These are phyloP conservation scores for Montipora efflorescens DNA, from an alignment of 64 coral and sea anemone genomes.

Conservation along the genomic window DNA sequence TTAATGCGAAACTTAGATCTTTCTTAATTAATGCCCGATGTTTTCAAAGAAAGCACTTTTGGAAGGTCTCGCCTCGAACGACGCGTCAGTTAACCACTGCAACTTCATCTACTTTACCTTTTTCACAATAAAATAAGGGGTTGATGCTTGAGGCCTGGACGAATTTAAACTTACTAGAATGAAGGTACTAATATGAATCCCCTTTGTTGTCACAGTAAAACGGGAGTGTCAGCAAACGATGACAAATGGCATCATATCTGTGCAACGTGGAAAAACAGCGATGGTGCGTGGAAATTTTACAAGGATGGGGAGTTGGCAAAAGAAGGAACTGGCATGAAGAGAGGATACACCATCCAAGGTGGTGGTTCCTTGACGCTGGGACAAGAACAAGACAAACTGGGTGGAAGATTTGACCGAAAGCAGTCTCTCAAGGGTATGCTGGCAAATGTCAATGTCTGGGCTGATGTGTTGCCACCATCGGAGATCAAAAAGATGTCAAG, in stretches of 20 bases:
- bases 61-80: too few species aligned
- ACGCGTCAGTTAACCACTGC: too few species aligned
- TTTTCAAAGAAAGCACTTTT: too few species aligned
- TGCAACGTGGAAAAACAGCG: neutral
- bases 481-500: neutral
- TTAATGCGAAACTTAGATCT: too few species aligned
- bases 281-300: neutral
- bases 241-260: slow-evolving; percentile 41
- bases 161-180: too few species aligned
- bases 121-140: too few species aligned
- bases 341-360: neutral
- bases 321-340: neutral
- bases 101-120: too few species aligned
- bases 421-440: neutral
- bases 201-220: neutral
- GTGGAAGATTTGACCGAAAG: neutral
- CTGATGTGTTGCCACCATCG: neutral
- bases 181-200: neutral
- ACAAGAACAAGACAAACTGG: neutral
- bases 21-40: too few species aligned
- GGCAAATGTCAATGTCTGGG: neutral
- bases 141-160: neutral
- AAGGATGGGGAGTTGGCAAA: slow-evolving; percentile 13
- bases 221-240: neutral
- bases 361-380: neutral